A percentile compares a stretch with the other conserved stretches of the same genome.
Conservation (phyloP, 2,888 invertebrate species). For the Pachymerium ferrugineum region DNA sequence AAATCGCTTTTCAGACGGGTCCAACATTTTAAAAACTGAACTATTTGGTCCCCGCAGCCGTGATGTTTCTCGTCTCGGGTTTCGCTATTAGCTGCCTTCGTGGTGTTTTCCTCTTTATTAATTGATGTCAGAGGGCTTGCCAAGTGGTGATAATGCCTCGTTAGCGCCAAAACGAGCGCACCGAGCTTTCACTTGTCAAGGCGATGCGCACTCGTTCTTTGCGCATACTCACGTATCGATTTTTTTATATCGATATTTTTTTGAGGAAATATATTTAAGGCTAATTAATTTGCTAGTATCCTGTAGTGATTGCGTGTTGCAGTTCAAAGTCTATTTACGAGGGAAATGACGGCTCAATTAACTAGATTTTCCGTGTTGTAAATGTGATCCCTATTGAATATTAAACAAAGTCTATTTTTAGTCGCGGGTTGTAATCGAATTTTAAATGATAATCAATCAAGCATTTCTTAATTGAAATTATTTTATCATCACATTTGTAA, state of each 20-base stretch:
- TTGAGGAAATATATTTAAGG: too few species aligned
- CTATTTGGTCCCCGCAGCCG: too few species aligned
- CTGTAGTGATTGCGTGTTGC: too few species aligned
- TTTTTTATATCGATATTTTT: too few species aligned
- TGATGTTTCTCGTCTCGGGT: conserved; percentile 12
- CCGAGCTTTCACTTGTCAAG: background rate
- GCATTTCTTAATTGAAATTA: background rate
- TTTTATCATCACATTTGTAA: background rate
- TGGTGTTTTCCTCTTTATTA: conserved; percentile 18
- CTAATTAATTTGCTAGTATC: too few species aligned
- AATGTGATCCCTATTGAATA: too few species aligned
- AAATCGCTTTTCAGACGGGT: too few species aligned
- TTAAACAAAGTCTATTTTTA: too few species aligned
- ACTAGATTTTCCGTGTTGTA: too few species aligned
- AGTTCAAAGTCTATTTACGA: too few species aligned
- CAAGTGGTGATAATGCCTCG: conserved; percentile 18
- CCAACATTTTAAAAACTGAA: too few species aligned
- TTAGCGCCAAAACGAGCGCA: conserved; percentile 14
- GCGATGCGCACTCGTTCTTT: conserved; percentile 1
- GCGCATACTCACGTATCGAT: background rate
- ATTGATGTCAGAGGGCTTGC: conserved; percentile 18
- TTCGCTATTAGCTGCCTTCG: conserved; percentile 14
- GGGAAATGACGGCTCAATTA: too few species aligned
- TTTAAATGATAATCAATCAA: background rate
- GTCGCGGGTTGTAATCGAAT: background rate